Conservation (phyloP, 1,140 invertebrate genomes). For the Drosophila nigrodunni region DNA sequence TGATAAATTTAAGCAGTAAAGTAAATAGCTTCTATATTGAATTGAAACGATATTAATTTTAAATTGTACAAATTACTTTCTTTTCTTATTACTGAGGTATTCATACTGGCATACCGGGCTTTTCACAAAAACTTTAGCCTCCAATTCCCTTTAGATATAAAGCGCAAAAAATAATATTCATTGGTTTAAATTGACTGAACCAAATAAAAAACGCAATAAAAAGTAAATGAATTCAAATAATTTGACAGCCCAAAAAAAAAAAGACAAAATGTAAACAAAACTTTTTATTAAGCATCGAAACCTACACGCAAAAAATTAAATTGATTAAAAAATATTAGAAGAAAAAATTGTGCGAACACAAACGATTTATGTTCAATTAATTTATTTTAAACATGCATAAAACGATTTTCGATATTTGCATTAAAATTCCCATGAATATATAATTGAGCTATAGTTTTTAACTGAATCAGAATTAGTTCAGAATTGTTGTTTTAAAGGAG, state of each 20-base stretch:
- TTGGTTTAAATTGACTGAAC: slow-evolving; percentile 52
- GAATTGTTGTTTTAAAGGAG: slow-evolving; percentile 8
- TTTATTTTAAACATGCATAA: slow-evolving; percentile 68
- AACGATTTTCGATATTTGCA: slow-evolving; percentile 57
- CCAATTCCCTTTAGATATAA: too few species aligned
- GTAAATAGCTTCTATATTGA: too few species aligned
- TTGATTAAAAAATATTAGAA: background rate
- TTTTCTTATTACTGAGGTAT: too few species aligned
- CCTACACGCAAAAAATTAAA: slow-evolving; percentile 21
- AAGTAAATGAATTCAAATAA: slow-evolving; percentile 69
- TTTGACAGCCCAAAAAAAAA: slow-evolving; percentile 37
- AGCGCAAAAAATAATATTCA: background rate
- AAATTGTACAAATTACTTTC: too few species aligned
- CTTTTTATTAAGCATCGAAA: slow-evolving; percentile 45
- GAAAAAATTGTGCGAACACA: slow-evolving; percentile 21
- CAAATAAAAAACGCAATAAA: slow-evolving; percentile 63
- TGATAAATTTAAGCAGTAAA: too few species aligned
- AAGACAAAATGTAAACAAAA: slow-evolving; percentile 24
- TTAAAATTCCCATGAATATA: slow-evolving; percentile 35
- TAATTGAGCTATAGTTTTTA: slow-evolving; percentile 19
- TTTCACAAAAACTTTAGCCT: too few species aligned
- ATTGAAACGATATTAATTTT: too few species aligned
- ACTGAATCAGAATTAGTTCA: background rate
- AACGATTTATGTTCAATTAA: slow-evolving; percentile 61
- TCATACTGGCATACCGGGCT: too few species aligned